Conservation (phyloP, 2,113 vertebrate genomes). For the Pimephales promelas region DNA sequence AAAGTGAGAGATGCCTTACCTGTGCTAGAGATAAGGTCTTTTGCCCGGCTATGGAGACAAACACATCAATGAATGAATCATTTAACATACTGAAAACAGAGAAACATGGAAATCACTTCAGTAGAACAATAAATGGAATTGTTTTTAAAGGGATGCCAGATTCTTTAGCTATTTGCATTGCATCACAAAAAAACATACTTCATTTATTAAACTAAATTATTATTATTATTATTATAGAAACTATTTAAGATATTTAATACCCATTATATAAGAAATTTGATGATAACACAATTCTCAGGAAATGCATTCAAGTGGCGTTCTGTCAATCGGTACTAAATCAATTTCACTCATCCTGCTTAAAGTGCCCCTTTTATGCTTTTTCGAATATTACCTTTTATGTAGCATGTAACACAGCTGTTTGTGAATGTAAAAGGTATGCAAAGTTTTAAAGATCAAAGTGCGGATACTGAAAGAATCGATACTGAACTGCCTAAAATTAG, state of each 20-base stretch:
- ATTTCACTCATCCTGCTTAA: not conserved
- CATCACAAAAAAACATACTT: not conserved
- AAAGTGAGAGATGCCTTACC: slow-evolving; percentile 59
- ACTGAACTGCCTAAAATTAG: too few species aligned
- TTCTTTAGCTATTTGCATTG: not conserved
- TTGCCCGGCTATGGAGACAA: slow-evolving; percentile 70
- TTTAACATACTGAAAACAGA: not conserved
- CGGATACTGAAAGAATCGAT: too few species aligned
- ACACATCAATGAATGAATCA: slow-evolving; percentile 2
- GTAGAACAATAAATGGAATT: not conserved
- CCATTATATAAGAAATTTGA: not conserved
- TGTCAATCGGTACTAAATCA: not conserved
- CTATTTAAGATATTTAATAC: not conserved
- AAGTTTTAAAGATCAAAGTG: too few species aligned
- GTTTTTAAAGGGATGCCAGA: not conserved
- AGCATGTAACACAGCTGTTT: too few species aligned
- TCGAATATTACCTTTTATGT: too few species aligned
- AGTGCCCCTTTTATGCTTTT: too few species aligned
- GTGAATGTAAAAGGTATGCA: too few species aligned
- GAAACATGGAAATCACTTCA: not conserved
- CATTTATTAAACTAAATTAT: not conserved
- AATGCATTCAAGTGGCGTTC: not conserved
- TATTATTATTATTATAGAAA: not conserved
- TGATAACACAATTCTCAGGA: not conserved
- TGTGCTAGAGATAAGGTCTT: slow-evolving; percentile 71